phyloP scores from a whole-genome alignment of 2,113 vertebrate species.

The Bufo gargarizans region DNA sequence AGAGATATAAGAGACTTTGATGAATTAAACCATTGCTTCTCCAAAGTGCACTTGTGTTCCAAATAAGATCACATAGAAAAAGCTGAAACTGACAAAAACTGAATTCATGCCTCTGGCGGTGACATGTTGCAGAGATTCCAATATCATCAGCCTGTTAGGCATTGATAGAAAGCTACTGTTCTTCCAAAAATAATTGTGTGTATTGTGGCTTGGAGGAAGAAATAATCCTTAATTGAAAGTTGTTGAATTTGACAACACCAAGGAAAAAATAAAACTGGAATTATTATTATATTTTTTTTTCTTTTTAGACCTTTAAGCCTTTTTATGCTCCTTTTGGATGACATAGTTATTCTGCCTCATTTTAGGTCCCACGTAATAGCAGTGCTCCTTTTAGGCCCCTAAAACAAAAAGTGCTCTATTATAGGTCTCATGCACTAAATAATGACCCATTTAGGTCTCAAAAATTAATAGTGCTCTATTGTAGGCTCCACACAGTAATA shows the following conservation, averaged over 20 bases:
- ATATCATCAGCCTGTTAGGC: conserved; percentile 50
- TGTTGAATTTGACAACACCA: background rate
- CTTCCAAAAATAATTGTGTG: background rate
- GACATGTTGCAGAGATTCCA: conserved; percentile 39
- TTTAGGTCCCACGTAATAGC: too few relatives aligned
- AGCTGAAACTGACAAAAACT: conserved; percentile 40
- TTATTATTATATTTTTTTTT: background rate
- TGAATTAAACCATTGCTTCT: conserved; percentile 59
- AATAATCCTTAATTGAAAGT: background rate
- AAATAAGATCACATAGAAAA: conserved; percentile 56
- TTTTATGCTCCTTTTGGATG: too few relatives aligned
- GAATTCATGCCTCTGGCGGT: conserved; percentile 39
- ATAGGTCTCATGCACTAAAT: too few relatives aligned
- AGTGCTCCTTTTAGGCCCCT: too few relatives aligned
- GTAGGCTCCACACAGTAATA: too few relatives aligned
- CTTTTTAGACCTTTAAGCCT: too few relatives aligned
- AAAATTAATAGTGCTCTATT: too few relatives aligned
- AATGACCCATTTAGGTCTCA: too few relatives aligned
- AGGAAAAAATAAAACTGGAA: background rate
- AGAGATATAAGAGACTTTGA: conserved; percentile 63
- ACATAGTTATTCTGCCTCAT: too few relatives aligned
- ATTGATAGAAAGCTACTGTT: conserved; percentile 51
- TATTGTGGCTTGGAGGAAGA: conserved; percentile 7
- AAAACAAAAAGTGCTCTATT: too few relatives aligned
- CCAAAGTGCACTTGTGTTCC: conserved; percentile 31